Evolutionary conservation across 1,140 invertebrate genomes (phyloP), one percentile per base, ranked within the genome.

Genomic region (Calephelis nemesis): DNA sequence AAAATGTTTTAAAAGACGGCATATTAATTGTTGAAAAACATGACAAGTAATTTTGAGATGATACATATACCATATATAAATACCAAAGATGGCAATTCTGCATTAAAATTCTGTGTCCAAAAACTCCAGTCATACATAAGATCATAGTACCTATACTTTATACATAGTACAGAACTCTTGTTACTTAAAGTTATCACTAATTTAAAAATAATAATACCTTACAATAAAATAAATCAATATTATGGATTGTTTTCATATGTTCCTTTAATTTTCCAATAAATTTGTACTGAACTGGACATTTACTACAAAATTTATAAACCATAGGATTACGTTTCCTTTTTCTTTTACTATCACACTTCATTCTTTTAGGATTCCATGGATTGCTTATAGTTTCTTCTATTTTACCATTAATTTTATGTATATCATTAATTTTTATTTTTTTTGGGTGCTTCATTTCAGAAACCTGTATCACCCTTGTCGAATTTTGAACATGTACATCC

Each of bases 211-310:
- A 75, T 68, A 30, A 60, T 72, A 91, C 88, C 81, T 85, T 82
- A 75, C 87, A 91, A 39, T 84, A 65, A 76, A 79, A 84, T 9
- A 90, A 69, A 70, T 78, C 74, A 60, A 87, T 75, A 40, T 82
- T 73, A 79, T 91, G 88, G 8, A 81, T 81, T 10, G 60, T 65
- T 73, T 82, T 87, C 88, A 91, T 88, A 60, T 91, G 88, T 7
- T 85, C 78, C 30, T 85, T 87, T n/a, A 90, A 65, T 77, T 88
- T 91, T 9, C 81, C 74, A 12, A 82, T 70, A 77, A 88, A 88
- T 67, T 84, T 81, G 62, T 91, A 91, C 54, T 83, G 82, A 5
- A 88, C 75, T 0, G 88, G 86, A 62, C 88, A 91, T 30, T 72
- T 69, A 40, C 69, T 85, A 67, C 88, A 91, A 8, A 66, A 69